These are phyloP conservation scores for Gastrophysa polygoni DNA, from an alignment of 2,888 invertebrate genomes.

Conservation along the genomic window DNA sequence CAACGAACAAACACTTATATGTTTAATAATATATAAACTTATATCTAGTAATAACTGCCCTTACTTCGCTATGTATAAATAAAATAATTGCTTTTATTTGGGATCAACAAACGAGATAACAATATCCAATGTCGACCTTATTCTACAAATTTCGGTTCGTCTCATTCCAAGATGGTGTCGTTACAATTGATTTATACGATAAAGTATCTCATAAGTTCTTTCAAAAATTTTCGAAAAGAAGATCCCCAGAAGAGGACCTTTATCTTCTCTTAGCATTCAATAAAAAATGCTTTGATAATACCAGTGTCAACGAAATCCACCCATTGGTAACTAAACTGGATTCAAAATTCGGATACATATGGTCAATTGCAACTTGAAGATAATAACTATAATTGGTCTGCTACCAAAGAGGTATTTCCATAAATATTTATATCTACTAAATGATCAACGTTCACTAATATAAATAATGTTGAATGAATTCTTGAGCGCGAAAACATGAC, in stretches of 20 bases:
- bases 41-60: slow-evolving; percentile 31
- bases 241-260: background rate
- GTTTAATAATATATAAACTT: slow-evolving; percentile 22
- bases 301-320: background rate
- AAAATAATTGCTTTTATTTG: slow-evolving; percentile 34
- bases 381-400: no score
- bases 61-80: slow-evolving; percentile 25
- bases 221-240: background rate
- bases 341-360: no score
- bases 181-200: background rate
- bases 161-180: background rate
- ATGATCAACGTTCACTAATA: no score
- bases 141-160: background rate
- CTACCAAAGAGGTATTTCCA: no score
- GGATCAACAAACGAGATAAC: slow-evolving; percentile 24
- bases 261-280: background rate
- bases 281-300: background rate
- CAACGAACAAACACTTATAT: slow-evolving; percentile 46
- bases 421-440: no score
- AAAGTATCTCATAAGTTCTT: slow-evolving; percentile 1
- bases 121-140: slow-evolving; percentile 23
- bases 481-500: background rate
- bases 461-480: no score
- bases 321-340: background rate
- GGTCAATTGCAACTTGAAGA: no score